Percentiles rank a stretch among this genome's conserved stretches.
Conservation (phyloP, 2,888 invertebrate species). For the Nomada ruficornis region DNA sequence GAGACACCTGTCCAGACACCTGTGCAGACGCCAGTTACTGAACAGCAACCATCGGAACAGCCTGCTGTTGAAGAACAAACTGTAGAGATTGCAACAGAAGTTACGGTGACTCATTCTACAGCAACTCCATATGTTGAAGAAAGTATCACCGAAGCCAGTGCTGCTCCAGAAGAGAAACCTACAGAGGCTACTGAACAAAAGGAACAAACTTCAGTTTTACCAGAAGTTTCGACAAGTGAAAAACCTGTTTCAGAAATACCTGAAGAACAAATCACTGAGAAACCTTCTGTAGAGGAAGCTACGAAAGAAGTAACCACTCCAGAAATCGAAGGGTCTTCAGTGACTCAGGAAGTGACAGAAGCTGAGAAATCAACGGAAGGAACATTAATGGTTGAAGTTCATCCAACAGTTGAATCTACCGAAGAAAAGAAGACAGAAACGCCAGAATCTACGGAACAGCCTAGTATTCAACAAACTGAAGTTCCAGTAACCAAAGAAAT, state of each 20-base stretch:
- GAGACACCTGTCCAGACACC: constrained; percentile 36
- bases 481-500: constrained; percentile 54
- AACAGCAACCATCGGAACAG: constrained; percentile 35
- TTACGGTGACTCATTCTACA: constrained; percentile 38
- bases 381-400: constrained; percentile 16
- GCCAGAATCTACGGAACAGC: constrained; percentile 60
- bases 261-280: constrained; percentile 45
- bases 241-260: constrained; percentile 13
- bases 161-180: constrained; percentile 43
- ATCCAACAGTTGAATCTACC: constrained; percentile 21
- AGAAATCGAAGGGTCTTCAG: constrained; percentile 20
- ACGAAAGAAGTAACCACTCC: constrained; percentile 32
- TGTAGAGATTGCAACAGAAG: constrained; percentile 38
- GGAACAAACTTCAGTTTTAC: constrained; percentile 32
- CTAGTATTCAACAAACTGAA: constrained; percentile 54
- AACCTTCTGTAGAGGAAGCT: constrained; percentile 55
- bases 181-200: neutral
- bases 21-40: constrained; percentile 22
- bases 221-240: constrained; percentile 30
- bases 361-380: constrained; percentile 43
- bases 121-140: constrained; percentile 51
- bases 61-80: constrained; percentile 45
- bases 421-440: constrained; percentile 66
- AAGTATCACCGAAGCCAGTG: constrained; percentile 47
- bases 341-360: neutral